Evolutionary conservation across 2,888 invertebrate genomes (phyloP).

Genomic region (Argyra leucocephala): DNA sequence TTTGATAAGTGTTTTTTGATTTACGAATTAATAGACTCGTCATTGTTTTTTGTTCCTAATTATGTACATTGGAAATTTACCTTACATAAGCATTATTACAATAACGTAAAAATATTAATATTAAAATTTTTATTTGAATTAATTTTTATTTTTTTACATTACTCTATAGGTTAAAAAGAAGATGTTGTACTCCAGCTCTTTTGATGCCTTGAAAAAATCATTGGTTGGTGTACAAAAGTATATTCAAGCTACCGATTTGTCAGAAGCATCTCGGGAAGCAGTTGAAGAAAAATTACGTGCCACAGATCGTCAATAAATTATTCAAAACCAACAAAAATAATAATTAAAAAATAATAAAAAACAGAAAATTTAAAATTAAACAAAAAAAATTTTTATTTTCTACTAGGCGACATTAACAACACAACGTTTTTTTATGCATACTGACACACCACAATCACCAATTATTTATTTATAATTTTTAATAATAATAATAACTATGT

Average conservation of each 20-base stretch:
- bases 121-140: neutral
- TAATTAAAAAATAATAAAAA: slow-evolving; percentile 11
- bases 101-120: too few species aligned
- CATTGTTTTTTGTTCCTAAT: too few species aligned
- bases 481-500: neutral
- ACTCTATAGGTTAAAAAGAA: slow-evolving; percentile 58
- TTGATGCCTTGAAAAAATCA: slow-evolving; percentile 94
- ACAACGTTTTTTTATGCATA: neutral
- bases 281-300: slow-evolving; percentile 90
- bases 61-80: too few species aligned
- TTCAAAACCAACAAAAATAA: slow-evolving; percentile 19
- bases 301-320: slow-evolving; percentile 77
- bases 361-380: slow-evolving; percentile 8
- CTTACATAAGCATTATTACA: too few species aligned
- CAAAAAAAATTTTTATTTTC: neutral
- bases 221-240: slow-evolving; percentile 94
- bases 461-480: neutral
- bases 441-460: neutral
- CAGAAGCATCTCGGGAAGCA: slow-evolving; percentile 87
- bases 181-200: slow-evolving; percentile 88
- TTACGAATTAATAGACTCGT: too few species aligned
- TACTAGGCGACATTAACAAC: neutral
- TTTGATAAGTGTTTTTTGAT: too few species aligned
- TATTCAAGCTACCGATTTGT: slow-evolving; percentile 91
- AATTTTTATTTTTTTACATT: slow-evolving; percentile 7